These are phyloP conservation scores for Drosophila yakuba DNA, from an alignment of 1,140 invertebrate species.

Conservation along the genomic window DNA sequence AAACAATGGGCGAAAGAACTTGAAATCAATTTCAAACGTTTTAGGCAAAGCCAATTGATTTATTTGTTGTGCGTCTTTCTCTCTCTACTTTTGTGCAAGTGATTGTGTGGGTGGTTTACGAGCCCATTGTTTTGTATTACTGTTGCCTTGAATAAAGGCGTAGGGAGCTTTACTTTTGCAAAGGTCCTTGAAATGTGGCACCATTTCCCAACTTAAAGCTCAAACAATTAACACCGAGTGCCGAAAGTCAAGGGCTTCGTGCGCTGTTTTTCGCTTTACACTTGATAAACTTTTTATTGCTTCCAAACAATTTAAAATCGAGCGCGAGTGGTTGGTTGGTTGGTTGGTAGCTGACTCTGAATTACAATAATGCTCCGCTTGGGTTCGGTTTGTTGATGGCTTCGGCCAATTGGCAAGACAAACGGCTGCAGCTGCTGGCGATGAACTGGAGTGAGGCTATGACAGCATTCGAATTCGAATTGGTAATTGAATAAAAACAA, in stretches of 20 bases:
- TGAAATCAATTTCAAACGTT: constrained; percentile 81
- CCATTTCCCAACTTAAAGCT: constrained; percentile 51
- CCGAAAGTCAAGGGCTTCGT: constrained; percentile 62
- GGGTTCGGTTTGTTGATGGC: constrained; percentile 41
- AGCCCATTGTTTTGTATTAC: constrained; percentile 58
- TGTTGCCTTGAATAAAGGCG: constrained; percentile 44
- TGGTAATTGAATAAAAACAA: constrained; percentile 81
- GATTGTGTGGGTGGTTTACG: constrained; percentile 19
- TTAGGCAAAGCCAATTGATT: constrained; percentile 81
- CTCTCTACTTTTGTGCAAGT: background rate
- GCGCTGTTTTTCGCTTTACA: constrained; percentile 46
- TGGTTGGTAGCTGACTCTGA: constrained; percentile 42
- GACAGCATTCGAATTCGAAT: constrained; percentile 52
- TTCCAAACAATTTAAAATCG: constrained; percentile 79
- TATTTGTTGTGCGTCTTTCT: constrained; percentile 56
- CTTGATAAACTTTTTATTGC: constrained; percentile 83
- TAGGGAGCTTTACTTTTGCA: constrained; percentile 38
- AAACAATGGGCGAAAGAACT: constrained; percentile 79
- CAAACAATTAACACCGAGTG: constrained; percentile 74
- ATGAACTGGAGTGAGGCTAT: constrained; percentile 14
- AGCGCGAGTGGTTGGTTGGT: constrained; percentile 27
- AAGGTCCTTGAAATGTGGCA: constrained; percentile 45
- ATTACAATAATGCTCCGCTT: constrained; percentile 46
- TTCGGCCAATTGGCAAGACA: constrained; percentile 48
- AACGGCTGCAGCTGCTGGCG: constrained; percentile 50